Evolutionary conservation across 2,113 vertebrate species (phyloP), one percentile per base, ranked within the genome.

Genomic region (Mormyrus iriodes): DNA sequence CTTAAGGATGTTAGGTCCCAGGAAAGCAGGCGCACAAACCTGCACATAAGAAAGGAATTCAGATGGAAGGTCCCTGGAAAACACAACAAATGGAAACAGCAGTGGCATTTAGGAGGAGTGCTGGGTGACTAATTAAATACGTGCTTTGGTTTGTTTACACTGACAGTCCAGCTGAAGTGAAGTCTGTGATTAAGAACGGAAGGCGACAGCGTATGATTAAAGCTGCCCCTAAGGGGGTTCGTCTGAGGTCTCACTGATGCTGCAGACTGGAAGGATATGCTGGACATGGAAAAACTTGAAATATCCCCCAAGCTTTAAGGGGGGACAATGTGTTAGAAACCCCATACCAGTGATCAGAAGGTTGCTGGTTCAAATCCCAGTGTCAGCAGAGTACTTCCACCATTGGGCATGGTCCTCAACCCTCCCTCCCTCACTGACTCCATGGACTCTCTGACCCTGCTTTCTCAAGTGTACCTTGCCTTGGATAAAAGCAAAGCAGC

Each of bases 11-110:
- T 27, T 21, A 35, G 17, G 13, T 55, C 87, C 86, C 15, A 13
- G 19, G 42, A 61, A 89, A 88, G n/a, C 76, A 89, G 89, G 85
- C 55, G 89, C 85, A 86, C 46, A 90, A 88, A 53, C 58, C 84
- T 84, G 46, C 44, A 87, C 42, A 86, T 88, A 27, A 24, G 58
- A 17, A 39, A 21, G 35, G 86, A 65, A 87, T 39, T 65, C 55
- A 53, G 61, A 85, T 83, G 84, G 19, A 39, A 35, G 9, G 13
- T 73, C 87, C 86, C 15, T 65, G 61, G 10, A 31, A 65, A 69
- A 69, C 21, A 48, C 39, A 58, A 89, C 58, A 49, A 48, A 79
- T 19, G 4, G 58, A 89, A 88, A 53, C 35, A 82, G 21, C 61
- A 5, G 85, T 17, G 83, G 46, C 10, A 15, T 31, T 21, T 44